Conservation (phyloP, 2,888 invertebrate genomes). For the Cryptus armator region DNA sequence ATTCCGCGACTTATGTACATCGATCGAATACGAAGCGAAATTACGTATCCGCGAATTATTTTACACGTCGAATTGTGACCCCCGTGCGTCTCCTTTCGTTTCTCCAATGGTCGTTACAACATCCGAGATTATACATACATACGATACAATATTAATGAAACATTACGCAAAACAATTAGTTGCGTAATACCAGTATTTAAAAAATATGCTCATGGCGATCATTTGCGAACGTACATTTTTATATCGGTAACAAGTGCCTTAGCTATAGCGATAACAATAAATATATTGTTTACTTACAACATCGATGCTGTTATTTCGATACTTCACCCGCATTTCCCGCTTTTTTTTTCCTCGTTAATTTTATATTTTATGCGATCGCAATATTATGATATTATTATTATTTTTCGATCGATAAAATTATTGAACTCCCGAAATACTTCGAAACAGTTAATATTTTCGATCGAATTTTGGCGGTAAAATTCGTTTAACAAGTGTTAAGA, state of each 20-base stretch:
- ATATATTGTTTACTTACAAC: slow-evolving; percentile 84
- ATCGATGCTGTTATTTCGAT: slow-evolving; percentile 44
- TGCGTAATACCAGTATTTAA: slow-evolving; percentile 84
- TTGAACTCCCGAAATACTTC: too few relatives aligned
- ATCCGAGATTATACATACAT: slow-evolving; percentile 76
- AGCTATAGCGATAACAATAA: slow-evolving; percentile 84
- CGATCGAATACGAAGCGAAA: neutral
- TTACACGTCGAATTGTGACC: slow-evolving; percentile 16
- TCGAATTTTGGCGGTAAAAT: too few relatives aligned
- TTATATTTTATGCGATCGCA: neutral
- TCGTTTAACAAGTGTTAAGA: too few relatives aligned
- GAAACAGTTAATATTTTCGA: too few relatives aligned
- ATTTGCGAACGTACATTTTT: slow-evolving; percentile 84
- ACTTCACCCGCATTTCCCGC: neutral
- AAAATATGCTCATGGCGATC: slow-evolving; percentile 84
- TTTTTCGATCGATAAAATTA: neutral
- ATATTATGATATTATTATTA: neutral
- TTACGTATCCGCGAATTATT: too few relatives aligned
- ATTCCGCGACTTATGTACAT: slow-evolving; percentile 6
- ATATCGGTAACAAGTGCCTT: slow-evolving; percentile 85
- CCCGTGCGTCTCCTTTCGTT: slow-evolving; percentile 63
- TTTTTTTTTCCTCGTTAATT: neutral
- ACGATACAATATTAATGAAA: slow-evolving; percentile 53
- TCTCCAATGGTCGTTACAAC: slow-evolving; percentile 59
- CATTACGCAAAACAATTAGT: slow-evolving; percentile 78